Evolutionary conservation across 23 tunicate species (phyloP).

Genomic region (Pegea sp.): DNA sequence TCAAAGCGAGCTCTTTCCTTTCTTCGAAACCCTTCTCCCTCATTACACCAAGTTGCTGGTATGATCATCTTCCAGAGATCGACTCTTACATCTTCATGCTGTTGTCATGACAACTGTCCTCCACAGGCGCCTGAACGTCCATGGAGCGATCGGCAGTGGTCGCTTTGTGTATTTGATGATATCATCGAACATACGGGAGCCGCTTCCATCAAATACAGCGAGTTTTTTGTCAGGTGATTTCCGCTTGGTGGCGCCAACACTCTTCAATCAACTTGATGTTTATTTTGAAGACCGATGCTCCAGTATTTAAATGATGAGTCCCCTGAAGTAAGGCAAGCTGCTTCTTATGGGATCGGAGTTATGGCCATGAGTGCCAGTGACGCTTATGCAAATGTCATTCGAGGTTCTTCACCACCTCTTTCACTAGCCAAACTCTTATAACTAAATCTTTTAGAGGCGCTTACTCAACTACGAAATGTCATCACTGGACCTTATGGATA

Average conservation of each 20-base stretch:
- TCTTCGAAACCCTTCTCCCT: constrained; percentile 62
- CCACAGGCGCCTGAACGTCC: constrained; percentile 77
- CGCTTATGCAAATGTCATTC: constrained; percentile 40
- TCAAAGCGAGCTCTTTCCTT: constrained; percentile 44
- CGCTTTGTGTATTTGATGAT: constrained; percentile 93
- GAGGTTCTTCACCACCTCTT: constrained; percentile 16
- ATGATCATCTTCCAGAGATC: constrained; percentile 1
- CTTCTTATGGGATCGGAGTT: constrained; percentile 92
- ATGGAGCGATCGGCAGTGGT: constrained; percentile 96
- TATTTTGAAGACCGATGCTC: constrained; percentile 38
- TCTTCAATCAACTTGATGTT: not conserved
- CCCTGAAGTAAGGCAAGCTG: constrained; percentile 95
- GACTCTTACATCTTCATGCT: not conserved
- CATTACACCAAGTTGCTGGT: constrained; percentile 61
- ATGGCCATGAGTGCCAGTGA: constrained; percentile 65
- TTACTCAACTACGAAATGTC: constrained; percentile 45
- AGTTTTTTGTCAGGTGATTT: constrained; percentile 39
- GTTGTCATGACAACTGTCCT: no score
- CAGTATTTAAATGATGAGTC: constrained; percentile 37
- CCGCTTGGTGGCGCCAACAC: not conserved
- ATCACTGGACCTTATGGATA: constrained; percentile 89
- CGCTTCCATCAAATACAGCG: constrained; percentile 49
- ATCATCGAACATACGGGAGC: constrained; percentile 68
- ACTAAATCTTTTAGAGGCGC: constrained; percentile 18
- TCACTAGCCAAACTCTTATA: not conserved